Conservation (phyloP, 2,113 vertebrate genomes). For the Lagenorhynchus albirostris region DNA sequence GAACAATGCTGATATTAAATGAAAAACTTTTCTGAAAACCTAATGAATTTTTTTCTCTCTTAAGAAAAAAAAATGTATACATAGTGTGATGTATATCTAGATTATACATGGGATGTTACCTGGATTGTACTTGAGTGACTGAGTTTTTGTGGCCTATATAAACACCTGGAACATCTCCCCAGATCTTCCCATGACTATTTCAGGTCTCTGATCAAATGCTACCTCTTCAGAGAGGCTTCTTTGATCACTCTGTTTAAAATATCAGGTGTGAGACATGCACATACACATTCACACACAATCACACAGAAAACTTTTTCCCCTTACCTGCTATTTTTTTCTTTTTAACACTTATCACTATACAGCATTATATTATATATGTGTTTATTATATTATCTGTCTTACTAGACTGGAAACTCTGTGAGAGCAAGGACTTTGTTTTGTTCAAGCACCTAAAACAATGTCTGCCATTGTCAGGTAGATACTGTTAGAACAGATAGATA, state of each 20-base stretch:
- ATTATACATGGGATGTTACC: not conserved
- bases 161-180: not conserved
- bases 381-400: conserved; percentile 29
- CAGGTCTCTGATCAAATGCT: conserved; percentile 14
- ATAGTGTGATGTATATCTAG: not conserved
- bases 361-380: not conserved
- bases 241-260: conserved; percentile 23
- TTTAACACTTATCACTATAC: not conserved
- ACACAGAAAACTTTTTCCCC: not conserved
- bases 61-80: not conserved
- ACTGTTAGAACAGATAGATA: not conserved
- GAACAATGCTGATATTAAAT: not conserved
- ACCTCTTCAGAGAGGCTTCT: conserved; percentile 7
- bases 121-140: not conserved
- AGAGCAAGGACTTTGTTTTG: not conserved
- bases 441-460: not conserved
- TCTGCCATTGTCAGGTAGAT: not conserved
- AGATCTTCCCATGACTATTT: not conserved
- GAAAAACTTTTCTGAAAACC: conserved; percentile 34
- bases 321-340: not conserved
- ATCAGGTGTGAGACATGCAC: not conserved
- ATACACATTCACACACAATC: not conserved
- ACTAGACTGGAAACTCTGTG: not conserved
- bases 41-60: conserved; percentile 13
- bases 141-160: not conserved